Base-by-base conservation (phyloP, 2,113 vertebrate species). In the Neofelis nebulosa region DNA sequence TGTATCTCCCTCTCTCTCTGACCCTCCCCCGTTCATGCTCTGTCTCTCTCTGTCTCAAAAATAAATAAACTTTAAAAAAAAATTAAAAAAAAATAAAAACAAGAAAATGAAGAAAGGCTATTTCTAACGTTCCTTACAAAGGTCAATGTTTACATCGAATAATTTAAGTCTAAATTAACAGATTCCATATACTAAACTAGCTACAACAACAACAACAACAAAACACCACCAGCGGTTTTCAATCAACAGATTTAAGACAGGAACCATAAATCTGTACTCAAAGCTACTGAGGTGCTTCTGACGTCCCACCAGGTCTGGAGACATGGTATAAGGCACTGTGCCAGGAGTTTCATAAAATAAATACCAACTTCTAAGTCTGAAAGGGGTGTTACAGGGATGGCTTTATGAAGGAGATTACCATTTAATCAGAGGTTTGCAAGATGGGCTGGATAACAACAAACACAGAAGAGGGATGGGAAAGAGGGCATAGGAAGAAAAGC, bases 121-220 rank as follows among this genome's bases (percentile, higher is more conserved):
- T 76, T 95, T 94, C 33, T 87, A 80, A 92, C 31, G 10, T 71
- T 91, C 52, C 16, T 96, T 97, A 48, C 92, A 89, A 79, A 92
- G 91, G 82, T 81, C 65, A 87, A 63, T 25, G 6, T 86, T 93
- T 91, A 92, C 2, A 92, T 76, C 31, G 91, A 85, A 76, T 73
- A 69, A 84, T 74, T 73, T 61, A 74, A 88, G 8, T 85, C 48
- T 85, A 93, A 94, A 79, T 55, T 63, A 94, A 84, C 7, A 91
- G 71, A 95, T 91, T 95, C 36, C 52, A 97, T 84, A 94, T 69
- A 94, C 31, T 61, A 50, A 94, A 68, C 80, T 41, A 96, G 78
- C 2, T 76, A 69, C 76, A 57, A 78, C 48, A 55, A 55, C 7
- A 88, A 33, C 55, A 61, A 50, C 50, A 61, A 61, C 12, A 73